Conservation (phyloP, 2,888 invertebrate species). For the Allophyes oxyacanthae region DNA sequence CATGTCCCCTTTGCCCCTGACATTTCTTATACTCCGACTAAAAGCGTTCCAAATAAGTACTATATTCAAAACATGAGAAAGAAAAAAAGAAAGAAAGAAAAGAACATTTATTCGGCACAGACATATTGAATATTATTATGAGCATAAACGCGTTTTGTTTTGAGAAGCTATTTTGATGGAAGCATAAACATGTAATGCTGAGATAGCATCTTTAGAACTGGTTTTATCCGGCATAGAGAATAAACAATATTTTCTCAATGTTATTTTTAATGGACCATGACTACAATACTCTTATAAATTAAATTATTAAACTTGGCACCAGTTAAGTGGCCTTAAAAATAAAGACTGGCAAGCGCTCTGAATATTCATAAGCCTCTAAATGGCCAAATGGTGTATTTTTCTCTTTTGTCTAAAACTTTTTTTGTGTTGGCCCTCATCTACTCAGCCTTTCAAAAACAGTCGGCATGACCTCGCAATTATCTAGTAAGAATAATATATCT, state of each 20-base stretch:
- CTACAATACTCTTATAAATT: constrained; percentile 39
- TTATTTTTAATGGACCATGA: constrained; percentile 40
- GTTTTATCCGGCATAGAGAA: constrained; percentile 23
- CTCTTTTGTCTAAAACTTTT: constrained; percentile 52
- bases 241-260: constrained; percentile 37
- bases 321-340: constrained; percentile 47
- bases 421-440: constrained; percentile 35
- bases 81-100: too few relatives aligned
- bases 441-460: constrained; percentile 27
- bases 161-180: constrained; percentile 31
- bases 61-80: constrained; percentile 29
- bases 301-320: constrained; percentile 53
- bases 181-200: constrained; percentile 15
- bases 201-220: constrained; percentile 21
- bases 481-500: constrained; percentile 17
- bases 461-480: constrained; percentile 31
- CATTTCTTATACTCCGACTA: constrained; percentile 16
- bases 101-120: too few relatives aligned
- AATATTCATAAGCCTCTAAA: constrained; percentile 57
- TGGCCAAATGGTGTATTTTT: constrained; percentile 56
- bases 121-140: too few relatives aligned
- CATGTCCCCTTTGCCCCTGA: background rate
- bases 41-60: constrained; percentile 19
- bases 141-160: constrained; percentile 34
- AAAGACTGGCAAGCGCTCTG: constrained; percentile 44